Base-by-base conservation (phyloP, 2,113 vertebrate species). In the Aramus guarauna region DNA sequence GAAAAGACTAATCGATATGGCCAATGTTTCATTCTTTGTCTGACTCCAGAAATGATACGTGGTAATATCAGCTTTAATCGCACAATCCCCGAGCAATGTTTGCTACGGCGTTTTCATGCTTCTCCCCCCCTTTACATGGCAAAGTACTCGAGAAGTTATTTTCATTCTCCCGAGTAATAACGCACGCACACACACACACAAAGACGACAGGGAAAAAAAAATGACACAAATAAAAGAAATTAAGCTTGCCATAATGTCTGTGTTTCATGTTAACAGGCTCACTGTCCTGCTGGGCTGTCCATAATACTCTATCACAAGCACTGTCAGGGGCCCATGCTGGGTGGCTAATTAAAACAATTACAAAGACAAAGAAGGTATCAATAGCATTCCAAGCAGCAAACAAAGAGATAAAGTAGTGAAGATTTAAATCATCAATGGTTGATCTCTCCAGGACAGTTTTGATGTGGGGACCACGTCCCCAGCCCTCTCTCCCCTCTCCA, bases 331-430 rank as follows among this genome's bases (percentile, higher is more conserved):
- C 90, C 97, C 99, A 98, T 94, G 97, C 98, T 94, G 98, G 95
- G 98, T 90, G 97, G 98, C 98, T 99, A 99, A 99, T 99, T 99
- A 99, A 99, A 99, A 99, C 98, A 98, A 99, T 99, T 99, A 99
- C 96, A 98, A 97, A 98, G 96, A 99, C 99, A 99, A 99, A 99
- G 98, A 92, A 97, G 96, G 97, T 97, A 98, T 97, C 98, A 92
- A 92, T 98, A 98, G 98, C 98, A 98, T 98, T 98, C 98, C 98
- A 75, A 96, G 96, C 96, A 97, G 97, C 98, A 96, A 97, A 98
- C 98, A 98, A 98, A 98, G 97, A 98, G 98, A 98, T 98, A 98
- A 98, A 98, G 96, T 97, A 92, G 81, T 75, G 98, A 96, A 97
- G 98, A 92, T 95, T 98, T 98, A 98, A 97, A 96, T 97, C 94